Base-by-base conservation (phyloP, 2,797 vertebrate genomes). In the Betta splendens region DNA sequence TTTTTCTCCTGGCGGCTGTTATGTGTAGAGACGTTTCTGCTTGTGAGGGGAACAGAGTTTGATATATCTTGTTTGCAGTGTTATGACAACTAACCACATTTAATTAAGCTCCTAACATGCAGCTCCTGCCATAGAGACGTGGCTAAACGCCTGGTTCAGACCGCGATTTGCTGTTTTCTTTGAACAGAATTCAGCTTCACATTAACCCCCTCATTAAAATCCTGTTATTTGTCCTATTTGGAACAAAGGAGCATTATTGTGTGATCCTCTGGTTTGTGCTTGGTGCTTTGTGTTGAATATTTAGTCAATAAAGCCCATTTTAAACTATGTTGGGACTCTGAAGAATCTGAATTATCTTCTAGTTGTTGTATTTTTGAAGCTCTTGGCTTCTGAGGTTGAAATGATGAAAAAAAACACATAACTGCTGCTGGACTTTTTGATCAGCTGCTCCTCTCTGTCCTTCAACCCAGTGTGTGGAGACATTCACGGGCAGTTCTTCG, bases 401-500 rank as follows among this genome's bases (percentile, higher is more conserved):
- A 50, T 21, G 40, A 54, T 32, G 12, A 56, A 72, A 65, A n/a
- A 48, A 42, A 49, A 43, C 49, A 54, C 59, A 62, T 36, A n/a
- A 21, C 36, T 29, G 49, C 28, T 63, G 44, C 16, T 17, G 13
- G 9, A 35, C 15, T 21, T 48, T 69, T 58, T 52, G 26, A 58
- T 71, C 11, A 64, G 36, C 51, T 43, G 9, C 64, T 39, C 32
- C 18, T 66, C 25, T 63, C 12, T 61, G 29, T 44, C 23, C 9
- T 39, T 46, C 21, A 1, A 42, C 20, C 25, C 66, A 98, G 97
- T 99, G 81, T 99, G 97, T 55, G 97, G 97, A 69, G 97, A 99
- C 90, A 99, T 99, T 89, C 97, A 98, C 71, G 97, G 97, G 63
- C 97, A 99, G 85, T 99, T 99, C 93, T 99, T 98, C 85, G 96